Percentiles rank a stretch among this genome's conserved stretches.
Conservation (phyloP, 2,888 invertebrate genomes). For the Labia minor region DNA sequence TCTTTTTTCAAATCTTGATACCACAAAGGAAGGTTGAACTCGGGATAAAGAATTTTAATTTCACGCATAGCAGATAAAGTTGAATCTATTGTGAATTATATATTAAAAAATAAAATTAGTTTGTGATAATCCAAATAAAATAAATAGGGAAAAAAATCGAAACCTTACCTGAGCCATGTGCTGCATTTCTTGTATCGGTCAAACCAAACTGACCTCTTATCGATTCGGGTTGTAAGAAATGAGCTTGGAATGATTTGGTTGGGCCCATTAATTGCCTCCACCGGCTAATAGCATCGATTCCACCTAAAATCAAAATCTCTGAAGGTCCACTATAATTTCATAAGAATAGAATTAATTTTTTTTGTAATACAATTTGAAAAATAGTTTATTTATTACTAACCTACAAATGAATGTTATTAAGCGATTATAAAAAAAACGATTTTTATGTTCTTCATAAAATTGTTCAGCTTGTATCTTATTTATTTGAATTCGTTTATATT, state of each 20-base stretch:
- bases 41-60: conserved; percentile 74
- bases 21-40: conserved; percentile 61
- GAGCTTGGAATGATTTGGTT: conserved; percentile 73
- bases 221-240: conserved; percentile 63
- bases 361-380: not conserved
- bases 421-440: conserved; percentile 73
- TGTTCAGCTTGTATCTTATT: conserved; percentile 50
- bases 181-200: conserved; percentile 88
- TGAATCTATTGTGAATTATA: conserved; percentile 48
- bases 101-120: not conserved
- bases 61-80: conserved; percentile 60
- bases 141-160: not conserved
- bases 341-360: conserved; percentile 21
- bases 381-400: conserved; percentile 35
- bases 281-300: conserved; percentile 58
- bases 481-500: conserved; percentile 52
- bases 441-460: conserved; percentile 74
- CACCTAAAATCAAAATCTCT: conserved; percentile 65
- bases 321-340: conserved; percentile 77
- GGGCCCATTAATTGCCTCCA: conserved; percentile 85
- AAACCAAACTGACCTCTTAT: conserved; percentile 77
- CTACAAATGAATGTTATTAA: conserved; percentile 72
- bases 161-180: conserved; percentile 76
- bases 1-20: conserved; percentile 35
- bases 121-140: too few species aligned